These are phyloP conservation scores for Subanguina moxae DNA, from an alignment of 1,140 invertebrate genomes.

Conservation along the genomic window DNA sequence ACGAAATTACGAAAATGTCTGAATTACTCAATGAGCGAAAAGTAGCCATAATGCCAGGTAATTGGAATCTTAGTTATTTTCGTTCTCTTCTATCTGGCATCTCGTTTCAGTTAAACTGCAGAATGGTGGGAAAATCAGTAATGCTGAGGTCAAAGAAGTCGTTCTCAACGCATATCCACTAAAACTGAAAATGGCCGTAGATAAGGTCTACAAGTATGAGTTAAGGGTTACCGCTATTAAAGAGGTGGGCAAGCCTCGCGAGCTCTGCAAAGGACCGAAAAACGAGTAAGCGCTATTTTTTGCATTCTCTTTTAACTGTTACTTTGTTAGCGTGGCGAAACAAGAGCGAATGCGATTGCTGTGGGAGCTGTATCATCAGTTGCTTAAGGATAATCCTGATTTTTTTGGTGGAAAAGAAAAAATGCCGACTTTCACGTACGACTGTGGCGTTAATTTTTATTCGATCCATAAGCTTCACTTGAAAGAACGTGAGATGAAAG, in stretches of 20 bases:
- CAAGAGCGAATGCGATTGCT: background rate
- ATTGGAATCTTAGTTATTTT: no score
- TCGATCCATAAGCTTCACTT: background rate
- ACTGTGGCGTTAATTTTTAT: slow-evolving; percentile 16
- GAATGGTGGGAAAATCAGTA: no score
- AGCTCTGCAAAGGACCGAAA: slow-evolving; percentile 9
- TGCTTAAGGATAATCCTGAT: background rate
- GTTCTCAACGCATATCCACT: no score
- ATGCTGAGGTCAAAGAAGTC: no score
- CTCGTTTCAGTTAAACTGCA: no score
- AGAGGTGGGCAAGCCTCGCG: background rate
- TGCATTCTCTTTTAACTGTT: background rate
- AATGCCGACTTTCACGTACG: background rate
- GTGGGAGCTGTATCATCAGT: background rate
- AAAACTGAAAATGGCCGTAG: no score
- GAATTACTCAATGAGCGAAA: no score
- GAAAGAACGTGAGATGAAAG: background rate
- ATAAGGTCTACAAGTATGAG: no score
- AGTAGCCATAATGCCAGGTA: no score
- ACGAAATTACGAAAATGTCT: no score
- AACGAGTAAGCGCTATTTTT: slow-evolving; percentile 18
- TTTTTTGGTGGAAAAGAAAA: background rate
- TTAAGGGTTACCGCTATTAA: no score
- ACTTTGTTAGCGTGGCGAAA: background rate
- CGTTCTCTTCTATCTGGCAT: no score